Evolutionary conservation across 2,888 invertebrate genomes (phyloP).

Genomic region (Thecocarcelia acutangulata): DNA sequence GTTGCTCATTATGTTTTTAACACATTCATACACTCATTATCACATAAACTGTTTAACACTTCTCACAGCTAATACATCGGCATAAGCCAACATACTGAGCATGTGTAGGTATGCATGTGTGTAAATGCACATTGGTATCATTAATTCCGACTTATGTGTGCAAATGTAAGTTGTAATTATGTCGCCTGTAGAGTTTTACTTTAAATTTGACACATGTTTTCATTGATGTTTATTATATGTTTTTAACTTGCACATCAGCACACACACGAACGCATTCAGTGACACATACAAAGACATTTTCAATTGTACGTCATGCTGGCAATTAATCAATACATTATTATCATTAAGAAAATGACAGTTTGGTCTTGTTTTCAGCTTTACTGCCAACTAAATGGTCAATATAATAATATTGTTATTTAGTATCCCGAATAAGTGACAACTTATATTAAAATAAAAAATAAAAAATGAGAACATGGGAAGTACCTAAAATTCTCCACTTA

Average conservation of each 20-base stretch:
- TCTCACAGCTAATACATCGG: slow-evolving; percentile 50
- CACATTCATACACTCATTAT: slow-evolving; percentile 53
- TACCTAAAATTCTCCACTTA: too few relatives aligned
- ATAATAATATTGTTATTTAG: too few relatives aligned
- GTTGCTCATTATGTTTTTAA: slow-evolving; percentile 72
- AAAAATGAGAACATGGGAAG: too few relatives aligned
- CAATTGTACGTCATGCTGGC: slow-evolving; percentile 34
- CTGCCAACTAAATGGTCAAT: not conserved
- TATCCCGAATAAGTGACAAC: too few relatives aligned
- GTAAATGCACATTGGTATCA: not conserved
- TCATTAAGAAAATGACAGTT: slow-evolving; percentile 15
- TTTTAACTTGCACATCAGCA: slow-evolving; percentile 8
- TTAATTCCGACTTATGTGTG: slow-evolving; percentile 1
- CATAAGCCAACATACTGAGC: slow-evolving; percentile 29
- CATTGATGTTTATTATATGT: slow-evolving; percentile 67
- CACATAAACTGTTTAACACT: slow-evolving; percentile 66
- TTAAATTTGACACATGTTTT: slow-evolving; percentile 68
- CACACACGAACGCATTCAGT: slow-evolving; percentile 12
- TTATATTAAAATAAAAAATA: too few relatives aligned
- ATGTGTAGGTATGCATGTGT: slow-evolving; percentile 4
- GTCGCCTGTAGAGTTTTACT: slow-evolving; percentile 66
- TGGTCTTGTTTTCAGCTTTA: not conserved
- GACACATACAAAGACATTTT: slow-evolving; percentile 32
- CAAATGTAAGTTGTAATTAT: slow-evolving; percentile 46
- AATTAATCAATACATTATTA: slow-evolving; percentile 61